A percentile compares a stretch with the other conserved stretches of the same genome.
These are phyloP conservation scores for Mycteria americana DNA, from an alignment of 2,797 vertebrate genomes.

Conservation along the genomic window DNA sequence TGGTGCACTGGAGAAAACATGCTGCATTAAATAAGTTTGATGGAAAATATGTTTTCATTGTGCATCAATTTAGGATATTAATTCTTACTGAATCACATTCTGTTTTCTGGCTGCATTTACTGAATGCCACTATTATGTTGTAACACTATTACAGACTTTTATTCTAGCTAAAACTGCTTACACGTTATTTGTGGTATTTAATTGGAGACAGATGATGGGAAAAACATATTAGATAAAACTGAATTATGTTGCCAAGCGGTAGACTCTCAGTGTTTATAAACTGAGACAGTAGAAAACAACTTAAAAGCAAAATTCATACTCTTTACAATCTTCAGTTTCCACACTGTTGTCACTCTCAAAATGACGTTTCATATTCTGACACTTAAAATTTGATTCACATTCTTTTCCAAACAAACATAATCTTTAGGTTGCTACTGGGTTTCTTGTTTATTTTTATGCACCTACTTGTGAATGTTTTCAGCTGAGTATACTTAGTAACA, in stretches of 20 bases:
- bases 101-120: conserved; percentile 7
- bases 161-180: conserved; percentile 25
- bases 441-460: neutral
- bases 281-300: neutral
- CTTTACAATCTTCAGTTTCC: neutral
- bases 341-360: neutral
- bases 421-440: neutral
- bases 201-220: neutral
- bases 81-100: neutral
- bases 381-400: neutral
- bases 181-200: neutral
- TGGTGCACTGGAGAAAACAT: neutral
- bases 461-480: neutral
- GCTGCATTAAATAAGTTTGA: neutral
- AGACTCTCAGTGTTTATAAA: neutral
- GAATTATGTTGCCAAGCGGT: neutral
- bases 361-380: neutral
- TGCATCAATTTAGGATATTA: neutral
- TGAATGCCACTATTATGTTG: neutral
- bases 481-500: neutral
- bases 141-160: neutral
- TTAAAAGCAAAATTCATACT: neutral
- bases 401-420: neutral
- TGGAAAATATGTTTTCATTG: neutral
- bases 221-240: conserved; percentile 1